A percentile compares a stretch with the other conserved stretches of the same genome.
phyloP scores from a whole-genome alignment of 2,113 vertebrate genomes.

The Lucifuga dentata region DNA sequence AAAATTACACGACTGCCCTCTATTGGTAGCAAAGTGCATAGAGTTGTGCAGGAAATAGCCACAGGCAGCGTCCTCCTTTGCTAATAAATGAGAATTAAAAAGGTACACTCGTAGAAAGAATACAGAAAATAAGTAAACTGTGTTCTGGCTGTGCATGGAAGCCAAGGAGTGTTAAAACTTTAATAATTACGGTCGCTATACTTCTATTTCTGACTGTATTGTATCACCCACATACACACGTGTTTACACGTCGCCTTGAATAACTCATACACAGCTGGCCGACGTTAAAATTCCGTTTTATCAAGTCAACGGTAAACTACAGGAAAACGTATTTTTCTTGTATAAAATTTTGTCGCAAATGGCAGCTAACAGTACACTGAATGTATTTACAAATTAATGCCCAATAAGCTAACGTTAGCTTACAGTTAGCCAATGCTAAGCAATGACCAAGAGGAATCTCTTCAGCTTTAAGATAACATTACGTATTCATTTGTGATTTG shows the following conservation, averaged over 20 bases:
- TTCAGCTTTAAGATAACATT: neutral
- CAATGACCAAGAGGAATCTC: neutral
- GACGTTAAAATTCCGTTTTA: neutral
- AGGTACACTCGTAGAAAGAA: too few relatives aligned
- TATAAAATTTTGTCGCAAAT: neutral
- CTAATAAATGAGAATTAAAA: too few relatives aligned
- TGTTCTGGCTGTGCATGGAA: neutral
- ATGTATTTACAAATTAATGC: neutral
- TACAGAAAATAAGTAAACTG: neutral
- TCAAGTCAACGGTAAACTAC: neutral
- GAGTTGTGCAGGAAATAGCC: neutral
- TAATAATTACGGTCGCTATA: too few relatives aligned
- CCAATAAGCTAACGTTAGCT: conserved; percentile 48
- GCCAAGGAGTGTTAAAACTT: neutral
- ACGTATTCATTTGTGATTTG: too few relatives aligned
- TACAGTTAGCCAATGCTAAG: conserved; percentile 2
- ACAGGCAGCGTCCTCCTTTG: neutral
- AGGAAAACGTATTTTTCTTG: accelerated
- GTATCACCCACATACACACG: conserved; percentile 22
- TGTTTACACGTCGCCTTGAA: conserved; percentile 9
- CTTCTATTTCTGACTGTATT: too few relatives aligned
- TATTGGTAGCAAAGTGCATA: conserved; percentile 53
- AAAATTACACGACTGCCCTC: conserved; percentile 57
- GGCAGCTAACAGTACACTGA: neutral
- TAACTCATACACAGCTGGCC: too few relatives aligned